Percentiles rank a stretch among this genome's conserved stretches.
Conservation (phyloP, 2,888 invertebrate species). For the Acleris emargana region DNA sequence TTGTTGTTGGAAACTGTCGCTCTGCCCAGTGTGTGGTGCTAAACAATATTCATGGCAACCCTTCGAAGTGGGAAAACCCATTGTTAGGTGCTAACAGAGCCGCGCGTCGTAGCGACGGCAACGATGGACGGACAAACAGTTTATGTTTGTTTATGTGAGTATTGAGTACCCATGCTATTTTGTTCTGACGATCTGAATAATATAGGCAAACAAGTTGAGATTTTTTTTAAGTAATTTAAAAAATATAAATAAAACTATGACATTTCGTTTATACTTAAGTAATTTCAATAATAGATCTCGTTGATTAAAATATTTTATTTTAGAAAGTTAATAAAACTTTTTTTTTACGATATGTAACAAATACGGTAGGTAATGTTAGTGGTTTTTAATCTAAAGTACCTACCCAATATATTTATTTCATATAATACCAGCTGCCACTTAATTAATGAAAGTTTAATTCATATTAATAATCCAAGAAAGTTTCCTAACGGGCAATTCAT, state of each 20-base stretch:
- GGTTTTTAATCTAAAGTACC: too few relatives aligned
- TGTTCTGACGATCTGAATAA: neutral
- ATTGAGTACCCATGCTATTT: neutral
- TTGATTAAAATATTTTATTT: too few relatives aligned
- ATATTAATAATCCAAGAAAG: slow-evolving; percentile 7
- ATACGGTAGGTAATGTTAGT: too few relatives aligned
- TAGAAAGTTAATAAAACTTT: too few relatives aligned
- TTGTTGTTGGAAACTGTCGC: neutral
- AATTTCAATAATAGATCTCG: too few relatives aligned
- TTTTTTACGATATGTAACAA: too few relatives aligned
- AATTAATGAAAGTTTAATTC: neutral
- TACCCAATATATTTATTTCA: too few relatives aligned
- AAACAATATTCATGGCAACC: slow-evolving; percentile 19
- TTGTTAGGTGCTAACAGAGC: slow-evolving; percentile 14
- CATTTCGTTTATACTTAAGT: too few relatives aligned
- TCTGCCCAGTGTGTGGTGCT: neutral
- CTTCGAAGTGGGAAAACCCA: slow-evolving; percentile 19
- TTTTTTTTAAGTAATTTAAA: too few relatives aligned
- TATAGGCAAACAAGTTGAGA: too few relatives aligned
- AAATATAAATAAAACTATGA: too few relatives aligned
- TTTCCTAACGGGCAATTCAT: slow-evolving; percentile 9
- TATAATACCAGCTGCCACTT: too few relatives aligned
- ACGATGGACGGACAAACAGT: slow-evolving; percentile 4
- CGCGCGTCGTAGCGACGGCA: neutral
- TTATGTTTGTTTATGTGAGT: neutral